phyloP scores from a whole-genome alignment of 2,888 invertebrate species.

The Cephus pulcher region DNA sequence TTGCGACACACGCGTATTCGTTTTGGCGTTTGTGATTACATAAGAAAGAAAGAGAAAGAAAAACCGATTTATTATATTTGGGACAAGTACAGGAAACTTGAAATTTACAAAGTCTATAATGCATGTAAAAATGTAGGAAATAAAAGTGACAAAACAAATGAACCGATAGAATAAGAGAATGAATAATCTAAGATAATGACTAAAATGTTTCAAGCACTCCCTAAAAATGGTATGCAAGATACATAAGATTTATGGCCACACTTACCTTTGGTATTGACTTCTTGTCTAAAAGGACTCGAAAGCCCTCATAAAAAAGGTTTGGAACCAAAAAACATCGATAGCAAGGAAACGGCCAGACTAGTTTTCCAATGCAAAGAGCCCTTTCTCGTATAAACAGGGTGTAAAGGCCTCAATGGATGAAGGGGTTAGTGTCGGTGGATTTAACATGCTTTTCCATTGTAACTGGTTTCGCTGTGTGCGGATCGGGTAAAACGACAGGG shows the following conservation, averaged over 20 bases:
- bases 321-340: background rate
- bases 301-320: background rate
- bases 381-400: background rate
- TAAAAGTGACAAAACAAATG: background rate
- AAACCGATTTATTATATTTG: background rate
- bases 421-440: background rate
- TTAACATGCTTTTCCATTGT: background rate
- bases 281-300: background rate
- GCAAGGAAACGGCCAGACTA: background rate
- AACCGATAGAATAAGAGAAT: background rate
- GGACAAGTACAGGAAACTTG: no score
- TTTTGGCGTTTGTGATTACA: background rate
- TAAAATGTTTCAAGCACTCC: background rate
- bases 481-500: background rate
- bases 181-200: no score
- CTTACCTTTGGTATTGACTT: background rate
- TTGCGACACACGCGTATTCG: background rate
- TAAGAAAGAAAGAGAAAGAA: conserved; percentile 4
- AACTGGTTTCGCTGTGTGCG: background rate
- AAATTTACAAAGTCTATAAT: background rate
- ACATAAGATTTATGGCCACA: background rate
- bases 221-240: background rate
- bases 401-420: background rate
- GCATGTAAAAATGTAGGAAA: background rate
- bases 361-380: background rate